phyloP scores from a whole-genome alignment of 2,113 vertebrate species.

The Mormyrus lacerda region DNA sequence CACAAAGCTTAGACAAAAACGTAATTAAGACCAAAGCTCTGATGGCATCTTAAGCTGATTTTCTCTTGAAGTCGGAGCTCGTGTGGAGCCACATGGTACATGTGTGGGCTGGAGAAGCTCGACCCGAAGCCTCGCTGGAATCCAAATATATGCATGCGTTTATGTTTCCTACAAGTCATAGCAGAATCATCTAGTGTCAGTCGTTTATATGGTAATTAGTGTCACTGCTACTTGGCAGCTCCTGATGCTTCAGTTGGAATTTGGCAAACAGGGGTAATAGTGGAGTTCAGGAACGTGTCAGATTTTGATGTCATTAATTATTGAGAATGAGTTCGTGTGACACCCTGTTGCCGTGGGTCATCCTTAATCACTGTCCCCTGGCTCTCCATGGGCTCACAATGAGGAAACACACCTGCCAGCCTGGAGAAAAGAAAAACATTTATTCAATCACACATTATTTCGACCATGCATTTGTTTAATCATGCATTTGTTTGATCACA shows the following conservation, averaged over 20 bases:
- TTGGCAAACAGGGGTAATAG: background rate
- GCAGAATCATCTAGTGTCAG: background rate
- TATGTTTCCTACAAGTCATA: background rate
- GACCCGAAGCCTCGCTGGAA: background rate
- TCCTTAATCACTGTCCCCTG: background rate
- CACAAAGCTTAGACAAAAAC: slow-evolving; percentile 46
- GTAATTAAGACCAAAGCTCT: slow-evolving; percentile 54
- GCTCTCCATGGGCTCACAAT: background rate
- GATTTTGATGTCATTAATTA: background rate
- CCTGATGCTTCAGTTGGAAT: background rate
- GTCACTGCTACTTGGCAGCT: background rate
- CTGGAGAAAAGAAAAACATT: background rate
- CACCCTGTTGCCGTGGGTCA: background rate
- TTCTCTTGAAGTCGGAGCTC: slow-evolving; percentile 36
- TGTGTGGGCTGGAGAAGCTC: background rate
- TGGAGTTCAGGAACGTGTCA: background rate
- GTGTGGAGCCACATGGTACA: slow-evolving; percentile 12
- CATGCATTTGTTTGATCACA: background rate
- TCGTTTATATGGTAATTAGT: slow-evolving; percentile 9
- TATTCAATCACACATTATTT: background rate
- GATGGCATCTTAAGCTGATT: slow-evolving; percentile 39
- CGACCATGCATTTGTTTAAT: background rate
- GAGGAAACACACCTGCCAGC: background rate
- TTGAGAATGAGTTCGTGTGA: background rate
- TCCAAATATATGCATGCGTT: background rate